Evolutionary conservation across 2,797 vertebrate genomes (phyloP).

Genomic region (Enteromius viviparus): DNA sequence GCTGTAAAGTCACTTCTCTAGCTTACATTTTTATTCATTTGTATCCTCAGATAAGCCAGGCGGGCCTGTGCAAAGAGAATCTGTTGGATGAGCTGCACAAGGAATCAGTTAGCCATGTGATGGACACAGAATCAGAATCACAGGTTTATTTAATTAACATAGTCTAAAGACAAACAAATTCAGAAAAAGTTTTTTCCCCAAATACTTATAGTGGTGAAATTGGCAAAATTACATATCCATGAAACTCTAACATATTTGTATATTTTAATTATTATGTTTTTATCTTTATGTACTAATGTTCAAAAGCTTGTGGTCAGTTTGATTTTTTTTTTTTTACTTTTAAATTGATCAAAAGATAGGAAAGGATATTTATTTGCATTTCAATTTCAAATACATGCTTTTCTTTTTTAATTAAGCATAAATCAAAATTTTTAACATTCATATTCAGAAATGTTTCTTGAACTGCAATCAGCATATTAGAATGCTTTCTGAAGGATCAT

Average conservation of each 20-base stretch:
- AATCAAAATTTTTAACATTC: not conserved
- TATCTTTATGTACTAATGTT: not conserved
- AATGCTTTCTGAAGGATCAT: not conserved
- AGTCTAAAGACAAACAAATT: not conserved
- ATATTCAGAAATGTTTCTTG: not conserved
- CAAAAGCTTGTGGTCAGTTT: not conserved
- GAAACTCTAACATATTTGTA: not conserved
- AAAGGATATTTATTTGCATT: not conserved
- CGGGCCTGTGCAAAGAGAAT: conserved; percentile 59
- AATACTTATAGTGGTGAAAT: not conserved
- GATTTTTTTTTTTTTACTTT: not conserved
- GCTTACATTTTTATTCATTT: conserved; percentile 13
- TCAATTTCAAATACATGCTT: not conserved
- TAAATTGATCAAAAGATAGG: not conserved
- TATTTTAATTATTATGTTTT: not conserved
- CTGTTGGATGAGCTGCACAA: conserved; percentile 55
- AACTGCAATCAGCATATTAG: not conserved
- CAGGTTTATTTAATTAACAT: not conserved
- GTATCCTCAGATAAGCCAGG: conserved; percentile 45
- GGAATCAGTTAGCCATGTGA: conserved; percentile 45
- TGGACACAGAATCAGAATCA: not conserved
- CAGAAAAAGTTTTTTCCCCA: not conserved
- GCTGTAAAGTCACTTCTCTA: not conserved
- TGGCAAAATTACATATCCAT: not conserved
- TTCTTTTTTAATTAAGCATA: not conserved